Evolutionary conservation across 2,113 vertebrate species (phyloP), one percentile per base, ranked within the genome.

Genomic region (Bubo bubo): DNA sequence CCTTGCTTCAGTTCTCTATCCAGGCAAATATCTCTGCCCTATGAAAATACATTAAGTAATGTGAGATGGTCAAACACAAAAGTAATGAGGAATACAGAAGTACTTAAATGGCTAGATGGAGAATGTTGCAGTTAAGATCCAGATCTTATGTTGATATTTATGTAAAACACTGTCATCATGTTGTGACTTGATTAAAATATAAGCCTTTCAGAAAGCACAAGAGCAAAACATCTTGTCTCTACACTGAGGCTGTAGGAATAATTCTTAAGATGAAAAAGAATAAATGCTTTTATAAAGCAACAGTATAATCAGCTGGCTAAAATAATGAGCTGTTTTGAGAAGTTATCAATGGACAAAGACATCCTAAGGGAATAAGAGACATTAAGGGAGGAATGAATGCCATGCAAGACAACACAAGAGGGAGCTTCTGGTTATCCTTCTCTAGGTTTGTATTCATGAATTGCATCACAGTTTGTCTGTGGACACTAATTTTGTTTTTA

Each of bases 251-350:
- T 41, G 10, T 60, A 73, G 64, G 93, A 90, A 79, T 53, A 88
- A 64, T 68, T 82, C 53, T 83, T 58, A 77, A 59, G 75, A 86
- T 73, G 67, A 62, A 1, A 7, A 92, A 83, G 85, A 95, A 76
- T 88, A 74, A 81, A 59, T 30, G 8, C 45, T 37, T 73, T 92
- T 91, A 62, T 63, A 92, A 79, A 83, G 64, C 41, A 91, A 67
- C 10, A 68, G 17, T 75, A 86, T 71, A 84, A 80, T 90, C 82
- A 93, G 19, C 30, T 92, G 70, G 64, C 82, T 88, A 91, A 95
- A 91, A 92, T 83, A 95, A 92, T 77, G 52, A 91, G 37, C n/a
- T 74, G n/a, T 84, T 90, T 86, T 86, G 70, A 79, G 59, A 79
- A 88, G 72, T 23, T 82, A 60, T 87, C 74, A 86, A 72, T 16